phyloP scores from a whole-genome alignment of 2,888 invertebrate genomes.

The Cheilosia vernalis region DNA sequence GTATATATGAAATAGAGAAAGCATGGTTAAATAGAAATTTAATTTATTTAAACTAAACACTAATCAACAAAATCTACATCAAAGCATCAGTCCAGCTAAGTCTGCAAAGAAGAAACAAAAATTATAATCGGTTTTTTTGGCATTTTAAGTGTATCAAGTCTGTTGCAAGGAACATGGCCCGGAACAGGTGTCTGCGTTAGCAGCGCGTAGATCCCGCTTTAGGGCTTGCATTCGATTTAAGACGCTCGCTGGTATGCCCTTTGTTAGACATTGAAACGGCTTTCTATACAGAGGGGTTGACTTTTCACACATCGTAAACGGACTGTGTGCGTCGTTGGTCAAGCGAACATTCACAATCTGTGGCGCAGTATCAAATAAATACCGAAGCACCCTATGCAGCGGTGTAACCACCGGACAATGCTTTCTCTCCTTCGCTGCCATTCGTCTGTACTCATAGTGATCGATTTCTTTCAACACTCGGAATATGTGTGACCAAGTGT shows the following conservation, averaged over 20 bases:
- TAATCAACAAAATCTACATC: too few species aligned
- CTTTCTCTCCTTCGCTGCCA: neutral
- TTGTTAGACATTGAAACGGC: constrained; percentile 58
- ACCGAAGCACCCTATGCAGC: constrained; percentile 42
- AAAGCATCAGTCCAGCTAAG: too few species aligned
- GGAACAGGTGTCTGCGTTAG: constrained; percentile 3
- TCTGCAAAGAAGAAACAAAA: too few species aligned
- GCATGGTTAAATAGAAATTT: too few species aligned
- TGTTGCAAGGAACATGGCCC: constrained; percentile 46
- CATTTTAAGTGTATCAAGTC: too few species aligned
- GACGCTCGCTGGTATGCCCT: constrained; percentile 29
- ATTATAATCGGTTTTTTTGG: neutral
- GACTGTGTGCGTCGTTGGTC: constrained; percentile 31
- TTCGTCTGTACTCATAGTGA: constrained; percentile 52
- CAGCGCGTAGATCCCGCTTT: constrained; percentile 40
- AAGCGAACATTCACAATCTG: constrained; percentile 37
- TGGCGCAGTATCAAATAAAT: constrained; percentile 29
- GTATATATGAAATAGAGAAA: too few species aligned
- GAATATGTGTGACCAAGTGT: constrained; percentile 50
- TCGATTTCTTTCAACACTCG: constrained; percentile 57
- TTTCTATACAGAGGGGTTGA: constrained; percentile 16
- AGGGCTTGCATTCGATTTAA: constrained; percentile 39
- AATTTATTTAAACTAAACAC: too few species aligned
- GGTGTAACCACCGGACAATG: constrained; percentile 28
- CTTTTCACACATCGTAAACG: constrained; percentile 46